A percentile compares a stretch with the other conserved stretches of the same genome.
phyloP scores from a whole-genome alignment of 2,113 vertebrate species.

The Paramormyrops kingsleyae region DNA sequence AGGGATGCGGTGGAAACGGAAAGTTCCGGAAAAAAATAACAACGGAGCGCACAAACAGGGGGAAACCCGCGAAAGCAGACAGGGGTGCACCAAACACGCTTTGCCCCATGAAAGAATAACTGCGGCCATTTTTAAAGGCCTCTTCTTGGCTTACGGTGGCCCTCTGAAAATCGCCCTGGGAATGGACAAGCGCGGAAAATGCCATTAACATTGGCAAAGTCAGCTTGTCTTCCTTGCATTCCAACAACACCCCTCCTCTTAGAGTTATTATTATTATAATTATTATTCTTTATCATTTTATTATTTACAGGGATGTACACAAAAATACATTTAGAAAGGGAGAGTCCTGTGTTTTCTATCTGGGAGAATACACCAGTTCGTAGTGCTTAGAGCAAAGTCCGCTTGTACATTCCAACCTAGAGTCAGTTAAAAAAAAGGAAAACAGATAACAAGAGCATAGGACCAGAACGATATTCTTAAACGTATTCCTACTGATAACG shows the following conservation, averaged over 20 bases:
- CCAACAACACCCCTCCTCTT: slow-evolving; percentile 52
- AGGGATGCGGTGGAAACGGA: not conserved
- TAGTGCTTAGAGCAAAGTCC: slow-evolving; percentile 49
- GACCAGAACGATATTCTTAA: slow-evolving; percentile 42
- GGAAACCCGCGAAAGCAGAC: not conserved
- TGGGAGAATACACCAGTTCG: slow-evolving; percentile 36
- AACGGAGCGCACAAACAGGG: not conserved
- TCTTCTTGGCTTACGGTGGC: slow-evolving; percentile 21
- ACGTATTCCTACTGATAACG: slow-evolving; percentile 13
- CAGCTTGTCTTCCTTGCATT: slow-evolving; percentile 35
- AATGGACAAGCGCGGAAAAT: slow-evolving; percentile 52
- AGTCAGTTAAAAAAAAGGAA: slow-evolving; percentile 44
- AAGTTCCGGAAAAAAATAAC: not conserved
- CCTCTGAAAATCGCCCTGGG: slow-evolving; percentile 37
- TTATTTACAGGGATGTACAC: slow-evolving; percentile 74
- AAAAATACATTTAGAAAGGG: slow-evolving; percentile 71
- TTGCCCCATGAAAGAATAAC: slow-evolving; percentile 26
- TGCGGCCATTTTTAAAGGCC: not conserved
- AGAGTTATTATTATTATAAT: slow-evolving; percentile 50
- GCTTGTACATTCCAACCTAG: slow-evolving; percentile 54
- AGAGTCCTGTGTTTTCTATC: slow-evolving; percentile 28
- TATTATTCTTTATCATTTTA: slow-evolving; percentile 49
- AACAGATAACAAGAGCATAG: slow-evolving; percentile 33
- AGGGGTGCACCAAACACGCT: not conserved
- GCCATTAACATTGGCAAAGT: slow-evolving; percentile 40